Evolutionary conservation across 2,888 invertebrate species (phyloP).

Genomic region (Scotopteryx bipunctaria): DNA sequence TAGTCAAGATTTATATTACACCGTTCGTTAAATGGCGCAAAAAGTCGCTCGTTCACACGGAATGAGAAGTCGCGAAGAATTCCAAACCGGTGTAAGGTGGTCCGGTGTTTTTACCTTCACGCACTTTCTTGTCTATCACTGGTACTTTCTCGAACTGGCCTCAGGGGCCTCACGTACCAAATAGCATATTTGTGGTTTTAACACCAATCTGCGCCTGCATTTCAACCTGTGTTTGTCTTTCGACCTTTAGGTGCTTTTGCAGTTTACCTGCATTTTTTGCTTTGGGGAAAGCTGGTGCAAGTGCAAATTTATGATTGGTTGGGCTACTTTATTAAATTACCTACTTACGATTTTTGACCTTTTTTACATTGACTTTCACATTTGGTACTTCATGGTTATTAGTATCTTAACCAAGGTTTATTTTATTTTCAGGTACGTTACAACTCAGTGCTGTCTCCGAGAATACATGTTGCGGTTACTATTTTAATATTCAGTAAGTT

Average conservation of each 20-base stretch:
- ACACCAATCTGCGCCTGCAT: conserved; percentile 28
- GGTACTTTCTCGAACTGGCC: conserved; percentile 61
- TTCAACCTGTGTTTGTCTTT: conserved; percentile 24
- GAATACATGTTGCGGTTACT: too few relatives aligned
- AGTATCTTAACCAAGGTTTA: neutral
- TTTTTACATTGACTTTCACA: conserved; percentile 19
- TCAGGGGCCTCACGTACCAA: conserved; percentile 47
- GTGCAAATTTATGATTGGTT: conserved; percentile 19
- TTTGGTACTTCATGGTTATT: conserved; percentile 1
- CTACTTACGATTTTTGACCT: conserved; percentile 4
- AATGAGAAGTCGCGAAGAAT: conserved; percentile 47
- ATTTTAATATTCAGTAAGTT: neutral
- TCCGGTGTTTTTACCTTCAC: conserved; percentile 65
- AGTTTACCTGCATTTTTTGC: conserved; percentile 24
- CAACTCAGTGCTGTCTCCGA: too few relatives aligned
- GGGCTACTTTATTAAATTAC: conserved; percentile 16
- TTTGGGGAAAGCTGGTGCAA: conserved; percentile 27
- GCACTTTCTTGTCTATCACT: conserved; percentile 71
- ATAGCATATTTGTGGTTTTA: conserved; percentile 26
- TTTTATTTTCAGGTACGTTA: conserved; percentile 23
- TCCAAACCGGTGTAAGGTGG: conserved; percentile 55
- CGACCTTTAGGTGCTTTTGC: conserved; percentile 27
- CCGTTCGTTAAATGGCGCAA: conserved; percentile 31
- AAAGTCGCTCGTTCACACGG: conserved; percentile 34
- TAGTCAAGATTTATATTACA: conserved; percentile 31